phyloP scores from a whole-genome alignment of 2,797 vertebrate genomes.

The Crotalus adamanteus region DNA sequence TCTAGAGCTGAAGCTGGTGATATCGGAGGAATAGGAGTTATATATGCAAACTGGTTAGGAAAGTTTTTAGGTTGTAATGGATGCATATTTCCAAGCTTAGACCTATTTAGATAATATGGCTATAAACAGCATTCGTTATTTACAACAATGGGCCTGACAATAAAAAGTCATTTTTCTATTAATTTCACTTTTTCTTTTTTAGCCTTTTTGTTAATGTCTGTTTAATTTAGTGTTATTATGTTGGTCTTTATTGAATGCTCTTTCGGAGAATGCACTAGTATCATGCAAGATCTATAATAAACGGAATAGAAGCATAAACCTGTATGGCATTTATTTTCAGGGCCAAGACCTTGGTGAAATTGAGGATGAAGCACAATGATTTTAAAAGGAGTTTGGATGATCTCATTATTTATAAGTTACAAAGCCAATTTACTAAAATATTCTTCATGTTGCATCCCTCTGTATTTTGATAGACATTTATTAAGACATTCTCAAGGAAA shows the following conservation, averaged over 20 bases:
- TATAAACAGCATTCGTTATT: neutral
- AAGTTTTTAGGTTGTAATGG: neutral
- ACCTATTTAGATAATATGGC: neutral
- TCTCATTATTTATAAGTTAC: neutral
- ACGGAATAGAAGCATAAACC: neutral
- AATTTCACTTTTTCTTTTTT: neutral
- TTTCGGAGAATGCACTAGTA: neutral
- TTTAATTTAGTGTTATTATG: neutral
- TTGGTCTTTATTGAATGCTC: neutral
- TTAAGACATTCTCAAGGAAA: too few relatives aligned
- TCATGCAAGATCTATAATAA: neutral
- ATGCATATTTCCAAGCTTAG: too few relatives aligned
- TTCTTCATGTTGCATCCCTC: neutral
- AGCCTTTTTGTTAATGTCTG: neutral
- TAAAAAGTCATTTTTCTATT: neutral
- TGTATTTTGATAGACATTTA: neutral
- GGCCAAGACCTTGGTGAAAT: neutral
- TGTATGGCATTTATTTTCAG: neutral
- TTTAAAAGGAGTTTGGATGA: conserved; percentile 13
- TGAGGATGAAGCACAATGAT: conserved; percentile 1
- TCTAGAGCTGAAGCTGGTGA: neutral
- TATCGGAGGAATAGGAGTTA: neutral
- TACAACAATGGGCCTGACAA: neutral
- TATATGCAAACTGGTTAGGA: neutral
- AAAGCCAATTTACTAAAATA: neutral